Evolutionary conservation across 2,888 invertebrate genomes (phyloP), one percentile per base, ranked within the genome.

Genomic region (Augiades crinisus): DNA sequence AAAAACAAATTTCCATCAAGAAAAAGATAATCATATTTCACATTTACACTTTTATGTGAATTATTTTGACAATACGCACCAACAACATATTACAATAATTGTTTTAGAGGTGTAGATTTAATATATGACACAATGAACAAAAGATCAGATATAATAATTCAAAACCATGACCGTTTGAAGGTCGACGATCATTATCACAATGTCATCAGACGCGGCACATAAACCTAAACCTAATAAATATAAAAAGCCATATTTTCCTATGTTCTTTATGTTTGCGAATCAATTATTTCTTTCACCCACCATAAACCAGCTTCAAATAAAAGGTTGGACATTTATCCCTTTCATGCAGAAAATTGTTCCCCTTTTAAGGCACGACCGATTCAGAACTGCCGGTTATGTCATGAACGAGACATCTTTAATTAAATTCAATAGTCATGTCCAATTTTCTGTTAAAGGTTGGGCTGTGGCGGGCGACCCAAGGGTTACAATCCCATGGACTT

Each of bases 371-470:
- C 37, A 51, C 50, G 50, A 51, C 36, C 27, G 43, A 43, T 51
- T 22, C 44, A 30, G 17, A 51, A 51, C 21, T 27, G 37, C 44
- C 44, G 37, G 50, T 30, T 51, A 51, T 51, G 30, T 51, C 50
- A 41, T 34, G 37, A 43, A 30, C 44, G 19, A 30, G 44, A 43
- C 10, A 44, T 51, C 43, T 37, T 51, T 70, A 68, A 72, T 75
- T 72, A 72, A 64, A 72, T 68, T 68, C 67, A 74, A 75, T 67
- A 66, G 64, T 67, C 68, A 65, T 67, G 69, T 73, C 65, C 72
- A 70, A 76, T 77, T 73, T 72, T 70, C 72, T 70, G 62, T 60
- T 61, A 72, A 69, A 72, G 70, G 67, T 68, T 66, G 65, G 60
- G 63, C 64, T 67, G 70, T 66, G 65, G 68, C 64, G 69, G 57